Base-by-base conservation (phyloP, 92 coral and sea anemone species). In the Pocillopora meandrina region DNA sequence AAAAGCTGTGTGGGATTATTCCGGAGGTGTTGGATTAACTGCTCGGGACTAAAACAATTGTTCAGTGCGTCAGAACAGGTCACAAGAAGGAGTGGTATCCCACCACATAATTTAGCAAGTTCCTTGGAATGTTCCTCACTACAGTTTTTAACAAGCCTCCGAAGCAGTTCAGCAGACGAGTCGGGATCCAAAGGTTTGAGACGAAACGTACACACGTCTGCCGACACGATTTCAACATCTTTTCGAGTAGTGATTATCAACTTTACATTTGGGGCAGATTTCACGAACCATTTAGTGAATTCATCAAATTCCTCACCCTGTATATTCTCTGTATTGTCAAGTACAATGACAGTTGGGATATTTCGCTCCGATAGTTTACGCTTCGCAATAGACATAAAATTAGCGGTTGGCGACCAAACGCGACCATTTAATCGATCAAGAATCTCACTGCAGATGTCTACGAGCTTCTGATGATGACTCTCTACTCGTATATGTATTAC, bases 241-340 rank as follows among this genome's bases (percentile, higher is more conserved):
- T 10, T 14, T 12, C 71, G 71, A 7, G 71, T 65, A 23, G 84
- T 80, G 75, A 80, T 80, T 33, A 80, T 56, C 47, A 80, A 13
- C 62, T 80, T 75, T 15, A 31, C 64, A 5, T 58, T 23, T 6
- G 84, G 84, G 19, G 75, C 84, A 15, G 14, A 52, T 23, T 57
- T 68, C 65, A 66, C 65, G 17, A 80, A 9, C 23, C 71, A 66
- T 68, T 57, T 23, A 8, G 11, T 63, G 18, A 80, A 66, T 6
- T 56, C 64, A 7, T 80, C 84, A 16, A 80, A 80, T 21, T 80
- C 57, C 75, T 65, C 11, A 10, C 84, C 75, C 26, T 90, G 93
- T 23, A 90, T 56, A 59, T 87, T 86, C 76, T 90, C 93, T 61
- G 88, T 70, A 71, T 90, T 86, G 78, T 90, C 93, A 0, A 90